These are phyloP conservation scores for Nomada flava DNA, from an alignment of 2,888 invertebrate species.

Conservation along the genomic window DNA sequence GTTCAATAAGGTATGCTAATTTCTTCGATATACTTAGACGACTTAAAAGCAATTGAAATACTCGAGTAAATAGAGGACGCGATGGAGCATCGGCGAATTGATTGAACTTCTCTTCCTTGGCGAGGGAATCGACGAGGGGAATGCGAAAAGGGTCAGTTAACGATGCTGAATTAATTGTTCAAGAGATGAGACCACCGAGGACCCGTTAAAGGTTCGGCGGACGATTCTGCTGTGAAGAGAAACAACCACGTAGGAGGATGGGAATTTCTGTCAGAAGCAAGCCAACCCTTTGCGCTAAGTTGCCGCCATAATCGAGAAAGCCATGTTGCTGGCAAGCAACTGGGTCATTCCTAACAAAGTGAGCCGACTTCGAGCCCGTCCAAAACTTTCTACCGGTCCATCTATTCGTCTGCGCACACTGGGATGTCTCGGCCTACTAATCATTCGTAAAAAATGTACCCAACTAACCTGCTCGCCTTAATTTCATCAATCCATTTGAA, in stretches of 20 bases:
- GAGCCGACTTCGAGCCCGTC: conserved; percentile 33
- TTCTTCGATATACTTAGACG: no score
- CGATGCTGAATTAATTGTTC: conserved; percentile 32
- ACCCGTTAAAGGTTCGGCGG: neutral
- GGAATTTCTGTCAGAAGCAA: conserved; percentile 59
- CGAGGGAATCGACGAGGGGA: neutral
- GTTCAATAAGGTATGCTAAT: conserved; percentile 3
- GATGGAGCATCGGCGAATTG: neutral
- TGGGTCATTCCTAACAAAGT: conserved; percentile 63
- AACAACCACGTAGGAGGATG: neutral
- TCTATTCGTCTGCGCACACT: conserved; percentile 24
- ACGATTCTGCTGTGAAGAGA: conserved; percentile 24
- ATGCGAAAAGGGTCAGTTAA: conserved; percentile 7
- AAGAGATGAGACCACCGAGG: conserved; percentile 25
- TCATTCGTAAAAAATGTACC: conserved; percentile 21
- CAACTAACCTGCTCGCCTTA: no score
- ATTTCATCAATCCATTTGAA: no score
- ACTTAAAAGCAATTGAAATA: neutral
- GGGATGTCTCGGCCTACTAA: conserved; percentile 19
- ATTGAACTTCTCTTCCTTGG: neutral
- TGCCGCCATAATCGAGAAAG: conserved; percentile 60
- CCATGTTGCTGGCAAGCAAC: conserved; percentile 50
- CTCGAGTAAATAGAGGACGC: neutral
- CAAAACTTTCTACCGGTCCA: conserved; percentile 56
- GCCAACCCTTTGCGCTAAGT: conserved; percentile 52